These are phyloP conservation scores for Pimephales promelas DNA, from an alignment of 2,113 vertebrate genomes.

Conservation along the genomic window DNA sequence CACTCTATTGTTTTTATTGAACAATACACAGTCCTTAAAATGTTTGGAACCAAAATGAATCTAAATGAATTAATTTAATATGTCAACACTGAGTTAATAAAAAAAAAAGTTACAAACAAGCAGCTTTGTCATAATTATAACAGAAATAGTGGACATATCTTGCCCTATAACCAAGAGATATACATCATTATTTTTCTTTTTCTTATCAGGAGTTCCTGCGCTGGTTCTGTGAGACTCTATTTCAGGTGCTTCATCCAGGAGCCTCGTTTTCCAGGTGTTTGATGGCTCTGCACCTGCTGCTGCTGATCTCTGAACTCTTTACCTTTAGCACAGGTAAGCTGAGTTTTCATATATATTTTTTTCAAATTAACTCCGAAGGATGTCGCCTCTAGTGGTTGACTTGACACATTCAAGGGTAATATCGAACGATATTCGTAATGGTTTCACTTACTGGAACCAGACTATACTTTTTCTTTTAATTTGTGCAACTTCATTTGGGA, in stretches of 20 bases:
- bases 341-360: not conserved
- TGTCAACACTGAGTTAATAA: too few species aligned
- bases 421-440: not conserved
- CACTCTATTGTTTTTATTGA: too few species aligned
- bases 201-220: conserved; percentile 83
- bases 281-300: conserved; percentile 85
- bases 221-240: conserved; percentile 83
- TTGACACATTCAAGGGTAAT: not conserved
- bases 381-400: not conserved
- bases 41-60: too few species aligned
- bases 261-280: conserved; percentile 90
- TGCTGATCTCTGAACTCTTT: conserved; percentile 83
- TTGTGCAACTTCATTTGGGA: too few species aligned
- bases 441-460: too few species aligned
- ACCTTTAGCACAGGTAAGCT: conserved; percentile 72
- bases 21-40: too few species aligned
- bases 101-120: too few species aligned
- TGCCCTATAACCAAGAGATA: too few species aligned
- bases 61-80: too few species aligned
- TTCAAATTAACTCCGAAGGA: not conserved
- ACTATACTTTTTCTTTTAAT: too few species aligned
- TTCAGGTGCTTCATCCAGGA: conserved; percentile 85
- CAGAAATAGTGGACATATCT: too few species aligned
- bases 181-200: not conserved
- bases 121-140: too few species aligned